Evolutionary conservation across 1,140 invertebrate genomes (phyloP), one percentile per base, ranked within the genome.

Genomic region (Bombus consobrinus): DNA sequence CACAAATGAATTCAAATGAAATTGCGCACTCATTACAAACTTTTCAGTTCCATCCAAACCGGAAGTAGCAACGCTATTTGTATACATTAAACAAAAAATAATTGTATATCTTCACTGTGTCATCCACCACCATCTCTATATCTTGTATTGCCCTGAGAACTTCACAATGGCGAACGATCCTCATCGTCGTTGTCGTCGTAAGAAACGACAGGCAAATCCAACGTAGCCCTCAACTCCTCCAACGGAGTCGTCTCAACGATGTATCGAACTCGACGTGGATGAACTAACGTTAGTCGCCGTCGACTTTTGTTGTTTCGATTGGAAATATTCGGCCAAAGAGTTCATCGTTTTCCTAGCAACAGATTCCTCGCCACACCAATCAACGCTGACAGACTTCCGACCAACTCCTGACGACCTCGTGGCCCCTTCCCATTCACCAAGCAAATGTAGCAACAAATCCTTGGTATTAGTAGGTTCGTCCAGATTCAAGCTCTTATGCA

Each of bases 381-480:
- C 94, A 34, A 94, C 86, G 66, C 95, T 95, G 15, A 95, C 90
- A 0, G 94, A 94, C 64, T 95, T 95, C 8, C 95, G 92, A 3
- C 93, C 92, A 0, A 91, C 79, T 0, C 87, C 87, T 4, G 66
- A 43, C 4, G 83, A 82, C 69, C 83, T 91, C 0, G 90, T 92
- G 28, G 90, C 87, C 72, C 97, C 96, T 4, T 97, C 97, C 97
- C 97, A 97, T 93, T 97, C 97, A 81, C 97, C 97, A 57, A 98
- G 92, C 68, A 98, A 93, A 93, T 97, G 96, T 34, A 97, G 91
- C 47, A 98, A 92, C 34, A 97, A 95, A 92, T 97, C 97, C 93
- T 97, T 97, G 18, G 97, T 97, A 86, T 96, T 97, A 12, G 91
- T 88, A 10, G 94, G 94, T 39, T 95, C 95, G 37, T 95, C 93